Evolutionary conservation across 53 echinoderm and acorn worm species (phyloP).

Genomic region (Stichopus horrens): DNA sequence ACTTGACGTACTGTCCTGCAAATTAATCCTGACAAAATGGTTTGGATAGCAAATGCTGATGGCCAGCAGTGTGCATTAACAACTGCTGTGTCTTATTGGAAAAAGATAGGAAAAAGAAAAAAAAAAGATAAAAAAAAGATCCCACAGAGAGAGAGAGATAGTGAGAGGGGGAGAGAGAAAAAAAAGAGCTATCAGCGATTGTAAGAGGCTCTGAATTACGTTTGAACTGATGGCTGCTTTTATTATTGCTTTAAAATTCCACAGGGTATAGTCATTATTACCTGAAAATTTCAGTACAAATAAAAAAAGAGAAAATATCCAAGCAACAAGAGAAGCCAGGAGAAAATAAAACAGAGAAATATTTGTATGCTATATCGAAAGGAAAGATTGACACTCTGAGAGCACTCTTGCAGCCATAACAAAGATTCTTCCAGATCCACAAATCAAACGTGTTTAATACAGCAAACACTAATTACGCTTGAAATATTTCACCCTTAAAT

Average conservation of each 20-base stretch:
- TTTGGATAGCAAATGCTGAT: background rate
- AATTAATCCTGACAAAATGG: conserved; percentile 12
- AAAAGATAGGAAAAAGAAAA: background rate
- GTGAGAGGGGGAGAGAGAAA: background rate
- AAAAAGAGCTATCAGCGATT: background rate
- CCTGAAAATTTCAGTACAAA: background rate
- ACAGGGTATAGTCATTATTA: conserved; percentile 16
- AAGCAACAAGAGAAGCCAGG: background rate
- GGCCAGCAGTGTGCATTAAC: conserved; percentile 10
- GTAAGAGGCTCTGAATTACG: background rate
- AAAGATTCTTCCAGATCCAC: background rate
- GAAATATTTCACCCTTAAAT: background rate
- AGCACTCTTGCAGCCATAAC: background rate
- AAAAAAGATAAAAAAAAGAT: too few species aligned
- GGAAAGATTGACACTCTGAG: background rate
- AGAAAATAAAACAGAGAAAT: background rate
- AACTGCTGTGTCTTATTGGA: conserved; percentile 1
- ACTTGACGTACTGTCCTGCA: background rate
- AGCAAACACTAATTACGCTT: background rate
- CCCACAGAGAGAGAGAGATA: too few species aligned
- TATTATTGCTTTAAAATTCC: conserved; percentile 23
- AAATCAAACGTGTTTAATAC: background rate
- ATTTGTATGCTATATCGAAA: background rate
- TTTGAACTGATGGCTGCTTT: background rate
- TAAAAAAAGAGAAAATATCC: background rate